Conservation (phyloP, 2,113 vertebrate species). For the Pontoporia blainvillei region DNA sequence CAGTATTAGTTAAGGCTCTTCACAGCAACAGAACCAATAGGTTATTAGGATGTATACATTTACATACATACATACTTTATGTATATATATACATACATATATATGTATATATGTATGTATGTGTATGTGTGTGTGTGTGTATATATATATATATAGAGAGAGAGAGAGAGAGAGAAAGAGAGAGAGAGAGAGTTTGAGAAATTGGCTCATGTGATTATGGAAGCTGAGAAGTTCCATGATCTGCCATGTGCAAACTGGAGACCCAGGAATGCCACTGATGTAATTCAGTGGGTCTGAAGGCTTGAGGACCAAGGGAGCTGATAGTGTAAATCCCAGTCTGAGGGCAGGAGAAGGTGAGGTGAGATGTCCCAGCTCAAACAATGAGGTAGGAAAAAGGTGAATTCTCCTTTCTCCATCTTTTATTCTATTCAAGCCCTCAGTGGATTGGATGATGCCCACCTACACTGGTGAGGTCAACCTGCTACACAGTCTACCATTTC, state of each 20-base stretch:
- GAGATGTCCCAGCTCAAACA: background rate
- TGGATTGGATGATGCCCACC: background rate
- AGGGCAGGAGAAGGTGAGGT: background rate
- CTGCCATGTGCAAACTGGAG: no score
- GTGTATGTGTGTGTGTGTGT: rapidly evolving
- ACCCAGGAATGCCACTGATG: no score
- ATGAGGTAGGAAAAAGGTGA: background rate
- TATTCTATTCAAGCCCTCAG: background rate
- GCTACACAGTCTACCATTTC: background rate
- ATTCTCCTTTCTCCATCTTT: background rate
- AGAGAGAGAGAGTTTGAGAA: no score
- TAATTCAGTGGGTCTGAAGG: no score
- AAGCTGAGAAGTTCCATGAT: no score
- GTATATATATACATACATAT: no score
- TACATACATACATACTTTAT: no score
- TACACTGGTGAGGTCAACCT: background rate
- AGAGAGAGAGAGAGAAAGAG: no score
- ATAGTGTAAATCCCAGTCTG: background rate
- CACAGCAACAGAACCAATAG: background rate
- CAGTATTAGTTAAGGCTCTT: background rate
- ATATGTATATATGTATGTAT: rapidly evolving
- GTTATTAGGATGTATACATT: background rate
- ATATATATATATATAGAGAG: no score
- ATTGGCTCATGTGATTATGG: no score
- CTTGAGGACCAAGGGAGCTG: no score